Conservation (phyloP, 37 sponge, comb jelly and placozoan species). For the Diacarnus erythraeanus region DNA sequence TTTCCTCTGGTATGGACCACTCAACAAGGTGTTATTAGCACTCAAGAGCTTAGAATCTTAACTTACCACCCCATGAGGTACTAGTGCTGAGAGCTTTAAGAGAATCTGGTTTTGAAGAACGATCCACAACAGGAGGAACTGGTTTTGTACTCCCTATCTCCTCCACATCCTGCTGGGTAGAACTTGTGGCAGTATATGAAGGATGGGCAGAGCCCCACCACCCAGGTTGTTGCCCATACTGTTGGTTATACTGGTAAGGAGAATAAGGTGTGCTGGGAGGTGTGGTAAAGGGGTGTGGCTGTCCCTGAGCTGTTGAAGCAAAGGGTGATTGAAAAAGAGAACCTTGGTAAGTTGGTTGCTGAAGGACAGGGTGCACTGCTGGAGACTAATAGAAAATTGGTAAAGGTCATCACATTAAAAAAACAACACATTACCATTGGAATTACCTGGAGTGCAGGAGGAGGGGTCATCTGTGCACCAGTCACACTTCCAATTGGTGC, state of each 20-base stretch:
- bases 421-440: too few relatives aligned
- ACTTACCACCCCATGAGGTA: not conserved
- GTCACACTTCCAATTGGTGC: not conserved
- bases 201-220: not conserved
- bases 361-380: not conserved
- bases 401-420: not conserved
- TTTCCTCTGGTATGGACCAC: too few relatives aligned
- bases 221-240: not conserved
- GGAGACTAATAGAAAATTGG: not conserved
- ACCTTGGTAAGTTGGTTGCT: slow-evolving; percentile 8
- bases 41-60: too few relatives aligned
- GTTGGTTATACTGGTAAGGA: slow-evolving; percentile 4
- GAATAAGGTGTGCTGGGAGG: not conserved
- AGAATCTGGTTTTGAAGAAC: slow-evolving; percentile 58
- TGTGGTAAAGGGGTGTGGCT: slow-evolving; percentile 1
- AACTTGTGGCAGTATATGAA: not conserved
- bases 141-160: not conserved
- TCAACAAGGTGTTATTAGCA: too few relatives aligned
- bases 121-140: slow-evolving; percentile 45
- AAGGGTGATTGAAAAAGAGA: slow-evolving; percentile 3
- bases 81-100: slow-evolving; percentile 24
- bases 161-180: not conserved
- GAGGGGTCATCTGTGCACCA: not conserved
- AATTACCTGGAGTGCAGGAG: too few relatives aligned
- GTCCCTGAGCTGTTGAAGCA: not conserved